These are phyloP conservation scores for Drosophila biarmipes DNA, from an alignment of 1,140 invertebrate species.

Conservation along the genomic window DNA sequence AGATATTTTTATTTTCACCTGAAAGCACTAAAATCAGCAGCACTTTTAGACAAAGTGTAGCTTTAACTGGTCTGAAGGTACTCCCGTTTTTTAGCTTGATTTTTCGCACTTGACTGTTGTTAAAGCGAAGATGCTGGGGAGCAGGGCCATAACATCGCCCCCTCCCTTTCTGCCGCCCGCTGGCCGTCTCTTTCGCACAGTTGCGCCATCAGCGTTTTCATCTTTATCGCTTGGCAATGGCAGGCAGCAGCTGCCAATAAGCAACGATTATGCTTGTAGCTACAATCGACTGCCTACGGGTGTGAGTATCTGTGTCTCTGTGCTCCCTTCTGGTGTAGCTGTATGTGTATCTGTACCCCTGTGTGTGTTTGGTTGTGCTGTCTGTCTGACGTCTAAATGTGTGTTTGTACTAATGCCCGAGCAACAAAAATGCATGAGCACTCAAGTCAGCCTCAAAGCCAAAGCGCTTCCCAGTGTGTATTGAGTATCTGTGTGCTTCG, in stretches of 20 bases:
- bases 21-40: no score
- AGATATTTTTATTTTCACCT: no score
- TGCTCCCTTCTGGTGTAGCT: conserved; percentile 33
- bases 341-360: conserved; percentile 24
- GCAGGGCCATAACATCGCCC: background rate
- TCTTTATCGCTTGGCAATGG: conserved; percentile 51
- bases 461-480: conserved; percentile 5
- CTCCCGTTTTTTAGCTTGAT: conserved; percentile 11
- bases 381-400: conserved; percentile 36
- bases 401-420: conserved; percentile 57
- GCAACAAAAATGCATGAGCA: conserved; percentile 74
- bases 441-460: conserved; percentile 62
- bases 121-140: conserved; percentile 13
- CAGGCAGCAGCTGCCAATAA: conserved; percentile 77
- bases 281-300: conserved; percentile 63
- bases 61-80: conserved; percentile 28
- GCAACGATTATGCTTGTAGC: conserved; percentile 79
- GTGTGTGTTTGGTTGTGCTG: conserved; percentile 28
- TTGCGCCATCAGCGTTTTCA: conserved; percentile 76
- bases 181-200: conserved; percentile 30
- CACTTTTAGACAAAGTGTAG: background rate
- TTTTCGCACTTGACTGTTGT: conserved; percentile 16
- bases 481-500: background rate
- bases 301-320: conserved; percentile 30
- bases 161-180: background rate